Evolutionary conservation across 1,140 invertebrate species (phyloP).

Genomic region (Drosophila insularis): DNA sequence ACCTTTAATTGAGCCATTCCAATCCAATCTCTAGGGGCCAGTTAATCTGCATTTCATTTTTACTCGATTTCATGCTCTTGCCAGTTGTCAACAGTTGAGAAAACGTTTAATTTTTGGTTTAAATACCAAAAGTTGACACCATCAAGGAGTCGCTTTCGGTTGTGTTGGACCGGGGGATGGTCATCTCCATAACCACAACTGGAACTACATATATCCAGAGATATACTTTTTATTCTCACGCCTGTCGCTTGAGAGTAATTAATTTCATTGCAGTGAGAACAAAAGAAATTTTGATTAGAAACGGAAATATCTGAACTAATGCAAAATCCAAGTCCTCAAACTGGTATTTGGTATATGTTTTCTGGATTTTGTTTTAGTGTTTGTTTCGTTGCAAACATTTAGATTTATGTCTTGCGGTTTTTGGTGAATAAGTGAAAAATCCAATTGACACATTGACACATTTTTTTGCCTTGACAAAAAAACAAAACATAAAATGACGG

Average conservation of each 20-base stretch:
- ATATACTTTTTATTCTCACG: conserved; percentile 53
- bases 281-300: conserved; percentile 42
- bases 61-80: conserved; percentile 22
- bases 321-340: background rate
- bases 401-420: conserved; percentile 59
- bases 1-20: conserved; percentile 24
- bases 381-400: conserved; percentile 28
- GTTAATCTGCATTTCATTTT: conserved; percentile 51
- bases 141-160: conserved; percentile 40
- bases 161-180: too few species aligned
- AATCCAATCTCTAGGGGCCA: conserved; percentile 24
- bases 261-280: conserved; percentile 36
- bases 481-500: conserved; percentile 28
- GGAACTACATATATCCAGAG: background rate
- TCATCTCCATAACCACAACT: background rate
- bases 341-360: conserved; percentile 6
- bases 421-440: conserved; percentile 25
- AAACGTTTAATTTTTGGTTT: conserved; percentile 24
- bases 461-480: conserved; percentile 62
- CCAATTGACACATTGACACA: conserved; percentile 78
- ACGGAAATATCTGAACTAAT: conserved; percentile 44
- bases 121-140: conserved; percentile 61
- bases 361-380: conserved; percentile 47
- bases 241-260: conserved; percentile 41
- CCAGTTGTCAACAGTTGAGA: background rate